Conservation (phyloP, 2,797 vertebrate genomes). For the Microctenopoma lineatum region DNA sequence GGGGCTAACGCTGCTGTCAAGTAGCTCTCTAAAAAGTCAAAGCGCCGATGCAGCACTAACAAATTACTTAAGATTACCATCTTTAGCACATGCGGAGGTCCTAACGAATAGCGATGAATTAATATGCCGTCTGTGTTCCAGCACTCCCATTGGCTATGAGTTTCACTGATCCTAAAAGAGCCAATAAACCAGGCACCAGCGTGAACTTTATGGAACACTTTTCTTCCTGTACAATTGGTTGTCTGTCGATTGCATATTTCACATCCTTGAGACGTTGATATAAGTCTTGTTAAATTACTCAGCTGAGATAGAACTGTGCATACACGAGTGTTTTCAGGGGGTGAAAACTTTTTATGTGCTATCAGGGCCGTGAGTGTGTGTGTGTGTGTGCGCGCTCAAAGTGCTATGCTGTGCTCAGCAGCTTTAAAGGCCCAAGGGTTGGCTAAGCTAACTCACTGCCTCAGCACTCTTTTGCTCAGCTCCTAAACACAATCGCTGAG, state of each 20-base stretch:
- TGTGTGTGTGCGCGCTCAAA: conserved; percentile 41
- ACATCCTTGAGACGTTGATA: conserved; percentile 78
- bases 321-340: conserved; percentile 78
- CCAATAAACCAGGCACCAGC: conserved; percentile 74
- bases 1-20: conserved; percentile 84
- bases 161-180: conserved; percentile 76
- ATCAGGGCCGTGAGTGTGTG: conserved; percentile 63
- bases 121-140: conserved; percentile 81
- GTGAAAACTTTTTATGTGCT: conserved; percentile 84
- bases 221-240: conserved; percentile 76
- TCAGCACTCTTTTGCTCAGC: conserved; percentile 78
- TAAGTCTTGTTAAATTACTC: conserved; percentile 84
- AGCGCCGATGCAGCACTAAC: conserved; percentile 84
- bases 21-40: conserved; percentile 84
- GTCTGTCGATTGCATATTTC: conserved; percentile 81
- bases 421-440: conserved; percentile 82
- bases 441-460: conserved; percentile 82
- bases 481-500: conserved; percentile 80
- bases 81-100: conserved; percentile 82
- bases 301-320: conserved; percentile 78
- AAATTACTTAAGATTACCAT: conserved; percentile 83
- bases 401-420: conserved; percentile 84
- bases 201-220: conserved; percentile 81
- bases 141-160: conserved; percentile 77
- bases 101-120: conserved; percentile 82